These are phyloP conservation scores for Mastacembelus armatus DNA, from an alignment of 2,797 vertebrate genomes.

Conservation along the genomic window DNA sequence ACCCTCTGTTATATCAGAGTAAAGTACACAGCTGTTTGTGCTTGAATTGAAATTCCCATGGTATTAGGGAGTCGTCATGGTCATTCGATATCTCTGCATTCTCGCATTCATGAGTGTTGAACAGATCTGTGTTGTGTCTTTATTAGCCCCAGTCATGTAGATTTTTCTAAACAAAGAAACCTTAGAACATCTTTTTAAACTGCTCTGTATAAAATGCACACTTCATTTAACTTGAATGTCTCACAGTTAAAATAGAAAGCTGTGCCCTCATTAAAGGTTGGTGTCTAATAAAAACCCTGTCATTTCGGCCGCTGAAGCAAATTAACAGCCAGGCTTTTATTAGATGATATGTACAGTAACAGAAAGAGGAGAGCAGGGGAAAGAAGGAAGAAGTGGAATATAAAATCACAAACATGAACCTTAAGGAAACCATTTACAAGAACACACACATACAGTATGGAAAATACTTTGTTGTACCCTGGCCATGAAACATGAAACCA, in stretches of 20 bases:
- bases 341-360: constrained; percentile 49
- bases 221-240: constrained; percentile 2
- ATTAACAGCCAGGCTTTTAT: constrained; percentile 55
- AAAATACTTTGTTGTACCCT: background rate
- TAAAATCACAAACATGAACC: constrained; percentile 29
- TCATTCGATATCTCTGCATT: constrained; percentile 10
- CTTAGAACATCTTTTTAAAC: background rate
- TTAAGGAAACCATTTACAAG: constrained; percentile 18
- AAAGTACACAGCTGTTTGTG: constrained; percentile 36
- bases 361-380: constrained; percentile 32
- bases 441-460: background rate
- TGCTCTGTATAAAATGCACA: background rate
- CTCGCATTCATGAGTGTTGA: constrained; percentile 1
- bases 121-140: background rate
- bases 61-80: background rate
- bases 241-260: constrained; percentile 29
- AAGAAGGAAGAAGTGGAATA: constrained; percentile 21
- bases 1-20: constrained; percentile 9
- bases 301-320: constrained; percentile 26
- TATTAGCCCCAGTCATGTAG: background rate
- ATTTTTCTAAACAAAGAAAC: background rate
- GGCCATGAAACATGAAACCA: background rate
- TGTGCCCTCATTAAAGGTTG: constrained; percentile 32
- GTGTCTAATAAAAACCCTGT: constrained; percentile 54
- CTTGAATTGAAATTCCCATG: constrained; percentile 16